These are phyloP conservation scores for Corythornis cristatus DNA, from an alignment of 2,113 vertebrate species.

Conservation along the genomic window DNA sequence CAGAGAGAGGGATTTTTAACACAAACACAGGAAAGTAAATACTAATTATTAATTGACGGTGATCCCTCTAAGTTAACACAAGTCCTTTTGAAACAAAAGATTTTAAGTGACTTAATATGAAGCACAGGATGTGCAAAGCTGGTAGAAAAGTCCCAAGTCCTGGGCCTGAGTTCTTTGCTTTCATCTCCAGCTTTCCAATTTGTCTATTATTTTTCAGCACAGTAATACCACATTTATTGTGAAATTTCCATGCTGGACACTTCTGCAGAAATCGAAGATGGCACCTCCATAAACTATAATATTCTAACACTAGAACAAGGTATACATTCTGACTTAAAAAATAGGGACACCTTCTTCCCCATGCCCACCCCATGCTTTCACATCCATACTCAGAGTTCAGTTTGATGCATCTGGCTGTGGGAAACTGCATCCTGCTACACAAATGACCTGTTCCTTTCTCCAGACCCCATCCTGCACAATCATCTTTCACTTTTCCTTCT, in stretches of 20 bases:
- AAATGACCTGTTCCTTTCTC: background rate
- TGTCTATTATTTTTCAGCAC: background rate
- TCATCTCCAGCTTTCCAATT: background rate
- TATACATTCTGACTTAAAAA: background rate
- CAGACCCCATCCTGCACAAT: background rate
- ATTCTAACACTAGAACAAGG: background rate
- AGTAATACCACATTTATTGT: background rate
- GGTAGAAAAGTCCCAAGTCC: background rate
- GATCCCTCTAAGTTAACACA: background rate
- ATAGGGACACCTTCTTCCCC: too few relatives aligned
- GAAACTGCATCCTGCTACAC: background rate
- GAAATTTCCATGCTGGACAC: background rate
- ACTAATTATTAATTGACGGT: background rate
- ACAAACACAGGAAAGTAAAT: background rate
- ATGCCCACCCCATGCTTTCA: rapidly evolving
- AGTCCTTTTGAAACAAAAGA: background rate
- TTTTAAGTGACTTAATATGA: background rate
- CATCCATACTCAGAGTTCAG: rapidly evolving
- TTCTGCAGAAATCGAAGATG: background rate
- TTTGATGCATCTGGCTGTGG: background rate
- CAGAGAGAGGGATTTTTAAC: background rate
- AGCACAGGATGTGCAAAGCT: background rate
- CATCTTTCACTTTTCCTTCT: background rate
- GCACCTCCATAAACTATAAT: background rate
- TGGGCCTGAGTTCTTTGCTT: background rate